Percentiles rank a stretch among this genome's conserved stretches.
These are phyloP conservation scores for Meteorus cinctellus DNA, from an alignment of 2,888 invertebrate species.

Conservation along the genomic window DNA sequence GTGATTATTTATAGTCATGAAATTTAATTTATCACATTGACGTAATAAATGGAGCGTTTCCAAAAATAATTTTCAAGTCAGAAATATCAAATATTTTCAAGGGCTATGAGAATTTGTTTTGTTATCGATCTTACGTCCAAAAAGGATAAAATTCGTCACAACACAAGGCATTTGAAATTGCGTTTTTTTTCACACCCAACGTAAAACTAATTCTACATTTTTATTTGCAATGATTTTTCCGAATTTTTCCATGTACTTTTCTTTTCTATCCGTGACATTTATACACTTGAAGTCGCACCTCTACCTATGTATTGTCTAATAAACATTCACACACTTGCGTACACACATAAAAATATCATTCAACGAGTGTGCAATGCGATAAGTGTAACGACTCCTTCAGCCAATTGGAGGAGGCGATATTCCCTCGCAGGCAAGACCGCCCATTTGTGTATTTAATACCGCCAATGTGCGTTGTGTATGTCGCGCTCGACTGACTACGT, in stretches of 20 bases:
- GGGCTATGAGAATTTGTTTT: too few relatives aligned
- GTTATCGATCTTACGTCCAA: too few relatives aligned
- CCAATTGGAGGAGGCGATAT: slow-evolving; percentile 66
- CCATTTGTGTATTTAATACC: slow-evolving; percentile 64
- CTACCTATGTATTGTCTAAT: slow-evolving; percentile 1
- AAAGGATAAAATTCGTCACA: too few relatives aligned
- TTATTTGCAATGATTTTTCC: neutral
- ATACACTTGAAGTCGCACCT: slow-evolving; percentile 47
- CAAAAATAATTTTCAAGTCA: too few relatives aligned
- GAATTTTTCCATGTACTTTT: neutral
- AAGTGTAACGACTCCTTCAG: slow-evolving; percentile 67
- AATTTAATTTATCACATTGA: too few relatives aligned
- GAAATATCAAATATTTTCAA: too few relatives aligned
- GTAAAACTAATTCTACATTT: neutral
- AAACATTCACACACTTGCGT: slow-evolving; percentile 52
- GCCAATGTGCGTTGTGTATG: slow-evolving; percentile 51
- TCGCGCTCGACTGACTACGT: slow-evolving; percentile 25
- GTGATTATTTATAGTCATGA: too few relatives aligned
- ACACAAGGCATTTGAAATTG: slow-evolving; percentile 5
- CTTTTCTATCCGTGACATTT: slow-evolving; percentile 9
- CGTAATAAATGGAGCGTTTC: too few relatives aligned
- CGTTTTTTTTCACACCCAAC: slow-evolving; percentile 25
- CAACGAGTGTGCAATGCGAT: slow-evolving; percentile 61
- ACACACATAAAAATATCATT: slow-evolving; percentile 46
- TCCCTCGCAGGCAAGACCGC: slow-evolving; percentile 62